Percentiles rank a stretch among this genome's conserved stretches.
Conservation (phyloP, 2,113 vertebrate species). For the Menura novaehollandiae region DNA sequence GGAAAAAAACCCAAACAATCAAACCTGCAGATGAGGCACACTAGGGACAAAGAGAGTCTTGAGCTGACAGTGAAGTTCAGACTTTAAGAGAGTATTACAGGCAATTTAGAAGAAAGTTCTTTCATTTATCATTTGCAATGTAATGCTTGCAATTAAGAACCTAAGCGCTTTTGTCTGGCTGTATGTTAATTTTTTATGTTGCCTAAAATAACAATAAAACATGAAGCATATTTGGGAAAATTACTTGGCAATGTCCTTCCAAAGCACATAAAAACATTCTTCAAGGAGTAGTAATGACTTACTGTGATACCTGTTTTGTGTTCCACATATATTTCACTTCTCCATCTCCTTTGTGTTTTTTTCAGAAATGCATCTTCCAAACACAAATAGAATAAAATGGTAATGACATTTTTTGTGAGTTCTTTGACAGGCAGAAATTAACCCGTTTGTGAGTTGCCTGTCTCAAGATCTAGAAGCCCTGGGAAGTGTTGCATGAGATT, state of each 20-base stretch:
- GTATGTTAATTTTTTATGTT: conserved; percentile 35
- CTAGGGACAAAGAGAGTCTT: not conserved
- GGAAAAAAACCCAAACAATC: not conserved
- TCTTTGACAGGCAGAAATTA: not conserved
- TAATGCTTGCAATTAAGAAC: conserved; percentile 12
- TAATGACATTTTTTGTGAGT: not conserved
- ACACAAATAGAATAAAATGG: not conserved
- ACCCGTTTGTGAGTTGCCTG: not conserved
- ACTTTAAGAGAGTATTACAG: not conserved
- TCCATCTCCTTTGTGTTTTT: not conserved
- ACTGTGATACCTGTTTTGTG: not conserved
- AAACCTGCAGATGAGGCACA: not conserved
- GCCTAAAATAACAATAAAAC: conserved; percentile 29
- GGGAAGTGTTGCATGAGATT: not conserved
- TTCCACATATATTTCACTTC: not conserved
- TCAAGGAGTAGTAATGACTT: not conserved
- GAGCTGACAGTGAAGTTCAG: not conserved
- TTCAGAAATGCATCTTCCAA: not conserved
- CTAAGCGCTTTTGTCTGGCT: conserved; percentile 5
- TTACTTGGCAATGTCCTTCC: conserved; percentile 25
- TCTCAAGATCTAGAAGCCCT: not conserved
- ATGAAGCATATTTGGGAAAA: not conserved
- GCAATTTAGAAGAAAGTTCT: not conserved
- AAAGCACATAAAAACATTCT: conserved; percentile 19
- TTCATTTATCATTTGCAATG: not conserved